Conservation (phyloP, 2,888 invertebrate genomes). For the Didymodactylos carnosus region DNA sequence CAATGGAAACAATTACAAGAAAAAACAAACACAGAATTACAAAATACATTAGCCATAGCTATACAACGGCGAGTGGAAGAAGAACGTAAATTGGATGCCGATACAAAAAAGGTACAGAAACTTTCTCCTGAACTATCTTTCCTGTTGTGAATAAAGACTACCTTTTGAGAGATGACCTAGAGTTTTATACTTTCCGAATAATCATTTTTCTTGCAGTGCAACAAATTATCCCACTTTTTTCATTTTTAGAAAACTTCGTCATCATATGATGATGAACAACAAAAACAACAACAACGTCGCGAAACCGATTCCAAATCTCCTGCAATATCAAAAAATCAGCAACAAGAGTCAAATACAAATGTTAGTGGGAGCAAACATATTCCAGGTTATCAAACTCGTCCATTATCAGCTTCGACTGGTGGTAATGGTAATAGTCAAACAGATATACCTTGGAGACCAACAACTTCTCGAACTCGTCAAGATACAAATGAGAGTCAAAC, state of each 20-base stretch:
- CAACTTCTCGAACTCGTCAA: not conserved
- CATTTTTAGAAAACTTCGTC: too few relatives aligned
- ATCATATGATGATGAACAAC: not conserved
- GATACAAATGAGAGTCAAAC: not conserved
- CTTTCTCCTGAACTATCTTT: too few relatives aligned
- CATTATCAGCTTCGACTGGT: not conserved
- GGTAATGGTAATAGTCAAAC: not conserved
- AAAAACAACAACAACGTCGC: not conserved
- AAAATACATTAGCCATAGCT: not conserved
- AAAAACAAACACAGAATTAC: not conserved
- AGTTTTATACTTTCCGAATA: too few relatives aligned
- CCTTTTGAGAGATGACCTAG: too few relatives aligned
- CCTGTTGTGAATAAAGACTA: too few relatives aligned
- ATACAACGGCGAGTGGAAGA: not conserved
- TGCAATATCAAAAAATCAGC: not conserved
- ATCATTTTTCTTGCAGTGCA: too few relatives aligned
- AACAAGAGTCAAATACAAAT: too few relatives aligned
- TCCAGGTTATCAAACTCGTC: not conserved
- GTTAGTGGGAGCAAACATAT: not conserved
- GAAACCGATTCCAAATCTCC: not conserved
- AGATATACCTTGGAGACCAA: not conserved
- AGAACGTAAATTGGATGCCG: too few relatives aligned
- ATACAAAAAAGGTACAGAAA: too few relatives aligned
- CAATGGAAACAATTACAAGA: not conserved
- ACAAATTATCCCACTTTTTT: too few relatives aligned